Evolutionary conservation across 2,888 invertebrate genomes (phyloP), one percentile per base, ranked within the genome.

Genomic region (Mesorhabditis spiculigera): DNA sequence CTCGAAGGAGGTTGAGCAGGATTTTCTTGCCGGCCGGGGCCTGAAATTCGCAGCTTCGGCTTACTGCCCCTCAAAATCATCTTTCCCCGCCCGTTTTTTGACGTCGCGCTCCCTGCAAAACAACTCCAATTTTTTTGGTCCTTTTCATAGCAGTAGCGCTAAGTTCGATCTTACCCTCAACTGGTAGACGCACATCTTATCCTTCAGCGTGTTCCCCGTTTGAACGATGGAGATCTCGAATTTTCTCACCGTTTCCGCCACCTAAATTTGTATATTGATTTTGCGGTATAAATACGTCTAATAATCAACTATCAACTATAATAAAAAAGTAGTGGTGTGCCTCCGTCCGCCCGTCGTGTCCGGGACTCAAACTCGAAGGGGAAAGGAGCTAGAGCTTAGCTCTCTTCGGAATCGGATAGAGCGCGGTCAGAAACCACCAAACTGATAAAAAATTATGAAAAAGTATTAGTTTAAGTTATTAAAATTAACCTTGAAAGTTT

Each of bases 21-120:
- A 79, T 71, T 67, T 68, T 70, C 44, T 75, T 75, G 8, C 73
- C 73, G 8, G 69, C 68, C 28, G 79, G 79, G 43, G 77, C 77
- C 73, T 76, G 28, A 28, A 28, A 28, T 28, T 8, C 13, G 13
- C 5, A 63, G 13, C 8, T 8, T 8, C 8, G 10, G 10, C 8
- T 50, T 8, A 50, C 50, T 50, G 13, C 50, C 50, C 10, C 1
- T 13, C 2, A 50, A 13, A 50, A 3, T 50, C 13, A 10, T 28
- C 28, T 28, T 13, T 45, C 62, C 16, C 4, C n/a, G 43, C 10
- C 42, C 5, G 62, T 28, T 63, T 66, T 43, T 64, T 43, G 28
- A 41, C 16, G 45, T 16, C 28, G 13, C n/a, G 16, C 41, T 44
- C 42, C 16, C 43, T 16, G 13, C 4, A 44, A 16, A 6, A 67